Evolutionary conservation across 1,140 invertebrate genomes (phyloP).

Genomic region (Ladona fulva): DNA sequence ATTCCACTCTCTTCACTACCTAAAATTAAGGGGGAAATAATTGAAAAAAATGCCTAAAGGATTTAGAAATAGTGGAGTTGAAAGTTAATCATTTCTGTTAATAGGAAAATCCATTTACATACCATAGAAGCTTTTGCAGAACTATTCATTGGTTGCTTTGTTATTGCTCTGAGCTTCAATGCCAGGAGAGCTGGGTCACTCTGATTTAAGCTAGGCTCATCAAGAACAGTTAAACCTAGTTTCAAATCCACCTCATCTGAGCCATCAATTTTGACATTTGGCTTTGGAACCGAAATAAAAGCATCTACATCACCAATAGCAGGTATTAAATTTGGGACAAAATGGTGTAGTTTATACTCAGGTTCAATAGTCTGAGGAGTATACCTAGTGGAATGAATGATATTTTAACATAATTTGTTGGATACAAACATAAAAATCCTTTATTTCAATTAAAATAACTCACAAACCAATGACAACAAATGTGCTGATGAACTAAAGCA

Average conservation of each 20-base stretch:
- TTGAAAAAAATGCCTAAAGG: too few relatives aligned
- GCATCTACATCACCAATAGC: slow-evolving; percentile 97
- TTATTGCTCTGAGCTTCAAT: slow-evolving; percentile 79
- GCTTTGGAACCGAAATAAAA: slow-evolving; percentile 85
- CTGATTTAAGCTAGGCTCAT: slow-evolving; percentile 91
- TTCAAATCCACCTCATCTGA: slow-evolving; percentile 40
- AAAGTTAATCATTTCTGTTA: too few relatives aligned
- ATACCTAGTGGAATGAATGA: slow-evolving; percentile 78
- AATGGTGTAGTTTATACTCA: slow-evolving; percentile 84
- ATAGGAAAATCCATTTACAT: too few relatives aligned
- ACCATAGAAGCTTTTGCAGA: too few relatives aligned
- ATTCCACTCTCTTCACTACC: slow-evolving; percentile 76
- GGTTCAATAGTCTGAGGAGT: slow-evolving; percentile 86
- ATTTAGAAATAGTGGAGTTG: too few relatives aligned
- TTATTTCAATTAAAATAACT: too few relatives aligned
- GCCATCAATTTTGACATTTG: slow-evolving; percentile 41
- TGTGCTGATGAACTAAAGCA: too few relatives aligned
- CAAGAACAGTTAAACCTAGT: slow-evolving; percentile 76
- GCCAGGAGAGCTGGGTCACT: slow-evolving; percentile 92
- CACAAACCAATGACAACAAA: too few relatives aligned
- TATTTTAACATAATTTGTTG: too few relatives aligned
- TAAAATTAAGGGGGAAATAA: too few relatives aligned
- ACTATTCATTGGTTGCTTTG: slow-evolving; percentile 46
- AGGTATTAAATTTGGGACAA: slow-evolving; percentile 94
- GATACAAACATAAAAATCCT: too few relatives aligned